Conservation (phyloP, 2,797 vertebrate genomes). For the Peromyscus eremicus region DNA sequence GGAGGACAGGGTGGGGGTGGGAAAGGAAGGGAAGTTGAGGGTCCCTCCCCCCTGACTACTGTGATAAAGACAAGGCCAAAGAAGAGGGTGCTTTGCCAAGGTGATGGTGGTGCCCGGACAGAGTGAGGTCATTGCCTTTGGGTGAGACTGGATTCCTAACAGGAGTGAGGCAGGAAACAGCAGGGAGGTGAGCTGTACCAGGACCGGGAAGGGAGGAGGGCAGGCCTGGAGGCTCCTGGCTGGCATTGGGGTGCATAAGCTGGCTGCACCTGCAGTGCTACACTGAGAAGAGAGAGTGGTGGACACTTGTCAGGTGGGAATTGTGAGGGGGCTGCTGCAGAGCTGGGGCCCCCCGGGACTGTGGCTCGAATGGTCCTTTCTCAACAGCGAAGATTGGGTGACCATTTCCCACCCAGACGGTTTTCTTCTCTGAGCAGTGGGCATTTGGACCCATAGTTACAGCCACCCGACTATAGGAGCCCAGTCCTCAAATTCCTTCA, state of each 20-base stretch:
- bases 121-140: neutral
- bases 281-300: too few species aligned
- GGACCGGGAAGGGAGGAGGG: neutral
- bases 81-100: neutral
- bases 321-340: neutral
- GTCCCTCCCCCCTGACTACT: neutral
- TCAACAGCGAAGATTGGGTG: neutral
- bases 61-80: neutral
- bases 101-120: neutral
- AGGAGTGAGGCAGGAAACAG: neutral
- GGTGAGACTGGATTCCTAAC: constrained; percentile 22
- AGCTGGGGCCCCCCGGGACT: neutral
- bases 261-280: neutral
- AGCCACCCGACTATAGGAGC: neutral
- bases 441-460: neutral
- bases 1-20: neutral
- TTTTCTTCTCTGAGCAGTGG: neutral
- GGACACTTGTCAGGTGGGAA: too few species aligned
- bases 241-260: neutral
- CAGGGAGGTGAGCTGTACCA: neutral
- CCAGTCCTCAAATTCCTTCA: neutral
- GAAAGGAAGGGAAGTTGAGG: neutral
- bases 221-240: neutral
- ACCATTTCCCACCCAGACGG: neutral
- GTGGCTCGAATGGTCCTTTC: neutral